phyloP scores from a whole-genome alignment of 2,797 vertebrate genomes.

The Synaphobranchus kaupii region DNA sequence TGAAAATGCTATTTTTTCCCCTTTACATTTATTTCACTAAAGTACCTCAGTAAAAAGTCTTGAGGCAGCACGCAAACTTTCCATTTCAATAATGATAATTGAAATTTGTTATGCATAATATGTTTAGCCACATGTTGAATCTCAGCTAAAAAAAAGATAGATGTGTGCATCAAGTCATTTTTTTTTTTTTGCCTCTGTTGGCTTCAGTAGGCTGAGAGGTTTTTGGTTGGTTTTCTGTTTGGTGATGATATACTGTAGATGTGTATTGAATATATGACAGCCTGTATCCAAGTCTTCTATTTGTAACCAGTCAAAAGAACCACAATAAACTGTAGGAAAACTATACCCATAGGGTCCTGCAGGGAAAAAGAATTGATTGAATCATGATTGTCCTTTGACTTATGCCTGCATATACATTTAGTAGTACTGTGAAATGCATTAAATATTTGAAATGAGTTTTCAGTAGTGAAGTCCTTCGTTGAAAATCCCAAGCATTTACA shows the following conservation, averaged over 20 bases:
- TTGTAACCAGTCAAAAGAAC: background rate
- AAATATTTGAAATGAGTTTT: background rate
- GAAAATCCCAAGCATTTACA: background rate
- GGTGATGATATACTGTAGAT: background rate
- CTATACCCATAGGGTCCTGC: background rate
- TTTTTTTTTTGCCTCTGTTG: background rate
- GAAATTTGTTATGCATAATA: background rate
- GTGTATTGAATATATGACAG: background rate
- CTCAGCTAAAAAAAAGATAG: background rate
- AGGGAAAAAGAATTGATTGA: background rate
- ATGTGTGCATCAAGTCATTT: too few relatives aligned
- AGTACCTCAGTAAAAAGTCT: background rate
- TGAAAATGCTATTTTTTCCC: background rate
- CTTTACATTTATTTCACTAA: background rate
- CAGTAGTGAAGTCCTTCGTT: background rate
- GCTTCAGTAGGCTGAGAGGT: background rate
- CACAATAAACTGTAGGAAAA: background rate
- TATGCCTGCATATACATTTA: background rate
- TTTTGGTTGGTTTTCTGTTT: background rate
- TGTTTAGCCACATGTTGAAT: background rate
- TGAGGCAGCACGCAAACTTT: background rate
- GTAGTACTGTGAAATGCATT: background rate
- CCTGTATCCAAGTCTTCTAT: too few relatives aligned
- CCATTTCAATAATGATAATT: background rate
- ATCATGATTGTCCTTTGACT: background rate